Base-by-base conservation (phyloP, 2,888 invertebrate species). In the Pterostichus niger region DNA sequence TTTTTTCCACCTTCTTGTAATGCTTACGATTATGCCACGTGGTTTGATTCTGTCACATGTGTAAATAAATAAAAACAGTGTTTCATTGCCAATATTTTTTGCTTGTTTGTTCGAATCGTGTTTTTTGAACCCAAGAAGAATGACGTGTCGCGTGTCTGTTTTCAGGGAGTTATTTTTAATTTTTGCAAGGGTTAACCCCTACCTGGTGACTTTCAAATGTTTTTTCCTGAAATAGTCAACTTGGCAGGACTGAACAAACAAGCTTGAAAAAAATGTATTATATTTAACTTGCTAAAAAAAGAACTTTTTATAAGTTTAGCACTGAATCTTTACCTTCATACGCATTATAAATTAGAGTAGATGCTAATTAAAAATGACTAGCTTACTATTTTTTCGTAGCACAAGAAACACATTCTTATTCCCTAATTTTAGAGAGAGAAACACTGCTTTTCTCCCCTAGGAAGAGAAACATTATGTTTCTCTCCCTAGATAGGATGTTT, bases 31-130 rank as follows among this genome's bases (percentile, higher is more conserved):
- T 11, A n/a, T 64, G 40, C 46, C 80, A 68, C 80, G 80, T 68
- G 80, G 0, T 64, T 24, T 17, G 9, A 68, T 35, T 68, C 52
- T 68, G 80, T 80, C 80, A 80, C 68, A 52, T 11, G 64, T 80
- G 80, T 80, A 80, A 80, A 71, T 80, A 80, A 80, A 80, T 40
- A 49, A 80, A 24, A 49, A 33, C 13, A 11, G 2, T 17, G 9
- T 40, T 24, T 77, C 49, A 49, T 52, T 80, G 80, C 80, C 80
- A 80, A 80, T 80, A 80, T 64, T 80, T 80, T 80, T 80, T 78
- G n/a, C 54, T 31, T 54, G 40, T 40, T 76, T 76, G 33, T 10
- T 15, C 52, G 13, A 56, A 54, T 56, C 61, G n/a, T 79, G 78
- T 64, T 61, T 79, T 79, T 79, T 79, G 78, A 79, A 79, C 78